Evolutionary conservation across 2,888 invertebrate genomes (phyloP).

Genomic region (Hydrotaea diabolus): DNA sequence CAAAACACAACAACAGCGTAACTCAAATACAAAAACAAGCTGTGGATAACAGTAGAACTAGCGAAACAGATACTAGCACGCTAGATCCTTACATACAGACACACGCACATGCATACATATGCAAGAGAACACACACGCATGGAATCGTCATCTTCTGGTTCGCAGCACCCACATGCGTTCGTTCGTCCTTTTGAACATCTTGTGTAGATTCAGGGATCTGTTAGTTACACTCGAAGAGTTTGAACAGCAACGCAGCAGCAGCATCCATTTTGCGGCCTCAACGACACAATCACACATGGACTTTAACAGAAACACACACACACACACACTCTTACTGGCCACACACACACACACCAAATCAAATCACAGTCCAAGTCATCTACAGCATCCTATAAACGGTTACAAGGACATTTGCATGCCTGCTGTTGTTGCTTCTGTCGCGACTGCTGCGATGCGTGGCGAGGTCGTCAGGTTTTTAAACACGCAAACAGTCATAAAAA

Average conservation of each 20-base stretch:
- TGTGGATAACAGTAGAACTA: constrained; percentile 49
- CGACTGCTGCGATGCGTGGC: background rate
- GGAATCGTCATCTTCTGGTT: background rate
- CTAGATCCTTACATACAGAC: too few relatives aligned
- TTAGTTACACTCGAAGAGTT: constrained; percentile 14
- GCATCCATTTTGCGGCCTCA: background rate
- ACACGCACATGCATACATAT: background rate
- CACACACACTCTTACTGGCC: background rate
- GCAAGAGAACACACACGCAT: background rate
- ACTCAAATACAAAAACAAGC: constrained; percentile 28
- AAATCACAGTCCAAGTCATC: constrained; percentile 30
- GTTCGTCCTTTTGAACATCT: constrained; percentile 30
- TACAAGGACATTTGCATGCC: constrained; percentile 49
- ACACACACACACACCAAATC: background rate
- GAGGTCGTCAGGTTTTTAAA: background rate
- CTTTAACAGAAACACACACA: background rate
- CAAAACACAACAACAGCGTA: constrained; percentile 20
- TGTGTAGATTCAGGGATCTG: constrained; percentile 44
- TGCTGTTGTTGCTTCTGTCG: background rate
- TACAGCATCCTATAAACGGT: constrained; percentile 49
- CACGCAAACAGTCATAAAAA: background rate
- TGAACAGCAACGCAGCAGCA: constrained; percentile 4
- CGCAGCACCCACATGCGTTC: constrained; percentile 23
- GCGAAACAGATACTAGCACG: constrained; percentile 32
- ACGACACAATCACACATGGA: background rate